Conservation (phyloP, 2,797 vertebrate species). For the Florisuga fusca region DNA sequence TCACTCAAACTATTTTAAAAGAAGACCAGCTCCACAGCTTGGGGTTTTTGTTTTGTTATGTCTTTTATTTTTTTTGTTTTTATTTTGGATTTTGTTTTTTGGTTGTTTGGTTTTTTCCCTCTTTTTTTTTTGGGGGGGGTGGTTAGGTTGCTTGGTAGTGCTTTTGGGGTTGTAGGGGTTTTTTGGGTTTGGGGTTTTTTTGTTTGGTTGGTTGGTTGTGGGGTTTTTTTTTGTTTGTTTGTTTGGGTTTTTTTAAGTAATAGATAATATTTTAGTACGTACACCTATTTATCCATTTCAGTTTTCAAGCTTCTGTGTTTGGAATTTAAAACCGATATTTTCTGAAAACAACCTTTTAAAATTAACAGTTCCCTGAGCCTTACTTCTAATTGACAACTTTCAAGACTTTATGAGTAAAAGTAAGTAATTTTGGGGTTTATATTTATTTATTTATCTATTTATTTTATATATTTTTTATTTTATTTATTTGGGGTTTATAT, state of each 20-base stretch:
- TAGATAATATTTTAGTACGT: neutral
- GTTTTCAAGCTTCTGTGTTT: neutral
- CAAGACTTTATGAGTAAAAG: neutral
- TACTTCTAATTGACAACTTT: neutral
- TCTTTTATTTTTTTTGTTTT: too few relatives aligned
- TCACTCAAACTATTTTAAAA: neutral
- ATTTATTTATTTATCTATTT: too few relatives aligned
- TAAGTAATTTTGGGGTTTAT: neutral
- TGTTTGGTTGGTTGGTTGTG: neutral
- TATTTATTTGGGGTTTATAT: neutral
- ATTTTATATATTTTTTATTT: too few relatives aligned
- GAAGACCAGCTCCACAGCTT: accelerated
- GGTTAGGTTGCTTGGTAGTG: too few relatives aligned
- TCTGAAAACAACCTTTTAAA: neutral
- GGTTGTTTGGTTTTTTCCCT: too few relatives aligned
- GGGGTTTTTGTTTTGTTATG: neutral
- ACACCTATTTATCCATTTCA: neutral
- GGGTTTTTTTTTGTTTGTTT: neutral
- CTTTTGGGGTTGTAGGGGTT: too few relatives aligned
- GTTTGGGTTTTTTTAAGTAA: neutral
- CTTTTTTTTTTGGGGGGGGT: too few relatives aligned
- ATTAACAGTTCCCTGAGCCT: neutral
- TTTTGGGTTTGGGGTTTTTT: too few relatives aligned
- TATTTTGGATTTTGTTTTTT: too few relatives aligned
- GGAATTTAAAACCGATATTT: neutral